phyloP scores from a whole-genome alignment of 2,113 vertebrate species.

The Lepisosteus osseus region DNA sequence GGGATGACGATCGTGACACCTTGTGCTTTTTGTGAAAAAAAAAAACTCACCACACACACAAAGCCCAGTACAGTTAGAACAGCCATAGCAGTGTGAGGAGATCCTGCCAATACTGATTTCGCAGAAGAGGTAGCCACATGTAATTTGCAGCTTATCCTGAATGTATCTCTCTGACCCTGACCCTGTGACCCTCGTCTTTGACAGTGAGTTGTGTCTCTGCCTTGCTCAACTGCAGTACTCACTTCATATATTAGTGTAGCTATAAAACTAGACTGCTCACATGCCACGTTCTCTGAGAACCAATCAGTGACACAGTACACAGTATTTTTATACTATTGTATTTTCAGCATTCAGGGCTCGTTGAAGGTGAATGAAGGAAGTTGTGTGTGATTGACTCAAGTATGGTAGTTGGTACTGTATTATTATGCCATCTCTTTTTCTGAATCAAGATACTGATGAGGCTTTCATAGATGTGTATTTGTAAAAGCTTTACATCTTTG shows the following conservation, averaged over 20 bases:
- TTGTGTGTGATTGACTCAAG: too few species aligned
- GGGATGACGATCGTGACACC: too few species aligned
- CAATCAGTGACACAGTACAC: conserved; percentile 51
- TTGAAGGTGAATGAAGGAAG: too few species aligned
- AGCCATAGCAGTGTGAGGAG: neutral
- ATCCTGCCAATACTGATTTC: conserved; percentile 4
- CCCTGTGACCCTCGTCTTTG: conserved; percentile 44
- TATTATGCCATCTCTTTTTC: too few species aligned
- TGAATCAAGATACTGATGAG: too few species aligned
- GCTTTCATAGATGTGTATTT: too few species aligned
- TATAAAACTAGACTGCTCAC: conserved; percentile 45
- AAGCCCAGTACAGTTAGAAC: neutral
- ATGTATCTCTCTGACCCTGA: conserved; percentile 31
- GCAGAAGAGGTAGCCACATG: neutral
- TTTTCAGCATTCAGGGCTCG: too few species aligned
- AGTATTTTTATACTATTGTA: too few species aligned
- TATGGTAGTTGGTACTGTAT: too few species aligned
- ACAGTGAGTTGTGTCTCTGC: conserved; percentile 29
- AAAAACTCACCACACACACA: neutral
- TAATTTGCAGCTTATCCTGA: neutral
- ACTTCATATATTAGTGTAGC: conserved; percentile 56
- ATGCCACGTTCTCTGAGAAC: conserved; percentile 39
- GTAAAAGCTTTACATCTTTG: too few species aligned
- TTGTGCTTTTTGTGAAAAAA: neutral
- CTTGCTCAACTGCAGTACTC: conserved; percentile 40